Percentiles rank a stretch among this genome's conserved stretches.
Evolutionary conservation across 1,140 invertebrate genomes (phyloP).

Genomic region (Lordiphosa mommai): DNA sequence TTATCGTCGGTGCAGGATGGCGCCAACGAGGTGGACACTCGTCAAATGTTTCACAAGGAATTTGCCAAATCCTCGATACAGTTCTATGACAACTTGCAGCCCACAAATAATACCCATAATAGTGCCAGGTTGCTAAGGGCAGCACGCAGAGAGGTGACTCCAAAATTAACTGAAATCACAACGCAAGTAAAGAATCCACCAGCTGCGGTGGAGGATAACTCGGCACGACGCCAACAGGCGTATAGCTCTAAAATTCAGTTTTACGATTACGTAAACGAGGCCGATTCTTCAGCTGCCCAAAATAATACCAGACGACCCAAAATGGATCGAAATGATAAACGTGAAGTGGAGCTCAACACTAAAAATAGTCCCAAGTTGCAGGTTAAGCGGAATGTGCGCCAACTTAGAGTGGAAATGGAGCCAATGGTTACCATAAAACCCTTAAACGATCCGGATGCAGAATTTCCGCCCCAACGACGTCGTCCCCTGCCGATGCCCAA

Average conservation of each 20-base stretch:
- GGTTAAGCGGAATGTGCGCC: constrained; percentile 68
- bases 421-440: constrained; percentile 52
- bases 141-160: constrained; percentile 42
- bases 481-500: constrained; percentile 29
- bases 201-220: constrained; percentile 13
- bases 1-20: background rate
- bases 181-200: constrained; percentile 13
- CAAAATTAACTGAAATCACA: constrained; percentile 58
- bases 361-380: constrained; percentile 76
- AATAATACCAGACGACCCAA: constrained; percentile 62
- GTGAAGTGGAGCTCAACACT: constrained; percentile 64
- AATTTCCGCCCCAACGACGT: constrained; percentile 2
- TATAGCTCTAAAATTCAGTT: constrained; percentile 72
- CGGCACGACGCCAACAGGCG: constrained; percentile 51
- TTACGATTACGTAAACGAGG: constrained; percentile 64
- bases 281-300: constrained; percentile 30
- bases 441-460: constrained; percentile 36
- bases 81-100: constrained; percentile 69
- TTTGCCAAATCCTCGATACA: constrained; percentile 74
- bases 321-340: constrained; percentile 75
- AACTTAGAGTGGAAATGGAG: constrained; percentile 48
- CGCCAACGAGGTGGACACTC: constrained; percentile 47
- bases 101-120: constrained; percentile 4
- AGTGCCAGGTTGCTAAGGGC: constrained; percentile 10
- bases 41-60: constrained; percentile 69